Evolutionary conservation across 2,113 vertebrate genomes (phyloP).

Genomic region (Sturnira hondurensis): DNA sequence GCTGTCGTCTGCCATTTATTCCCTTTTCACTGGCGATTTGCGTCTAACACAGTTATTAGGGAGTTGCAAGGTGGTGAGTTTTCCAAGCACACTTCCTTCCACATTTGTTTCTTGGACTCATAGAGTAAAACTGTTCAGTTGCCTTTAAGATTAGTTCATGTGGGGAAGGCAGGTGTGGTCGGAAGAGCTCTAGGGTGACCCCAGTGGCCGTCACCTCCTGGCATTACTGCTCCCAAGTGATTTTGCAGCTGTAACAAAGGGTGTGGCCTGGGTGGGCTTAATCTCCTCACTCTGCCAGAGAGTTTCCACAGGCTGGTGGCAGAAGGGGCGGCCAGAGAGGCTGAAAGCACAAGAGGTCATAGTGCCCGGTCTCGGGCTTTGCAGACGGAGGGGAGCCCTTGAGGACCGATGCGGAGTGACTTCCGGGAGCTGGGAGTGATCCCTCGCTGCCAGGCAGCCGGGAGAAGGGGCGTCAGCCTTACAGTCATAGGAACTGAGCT

Average conservation of each 20-base stretch:
- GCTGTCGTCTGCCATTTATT: not conserved
- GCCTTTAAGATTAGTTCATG: not conserved
- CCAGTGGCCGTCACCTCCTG: not conserved
- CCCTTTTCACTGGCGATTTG: not conserved
- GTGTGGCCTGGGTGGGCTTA: not conserved
- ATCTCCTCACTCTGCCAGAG: not conserved
- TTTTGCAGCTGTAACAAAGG: not conserved
- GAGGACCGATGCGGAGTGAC: not conserved
- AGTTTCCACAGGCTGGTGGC: not conserved
- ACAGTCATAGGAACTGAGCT: not conserved
- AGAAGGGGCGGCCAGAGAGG: not conserved
- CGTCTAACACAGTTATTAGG: not conserved
- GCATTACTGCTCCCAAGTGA: not conserved
- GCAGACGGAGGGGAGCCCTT: not conserved
- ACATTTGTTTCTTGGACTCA: not conserved
- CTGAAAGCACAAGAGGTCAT: not conserved
- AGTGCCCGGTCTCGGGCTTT: fast-evolving
- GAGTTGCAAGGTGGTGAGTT: not conserved
- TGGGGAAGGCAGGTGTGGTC: not conserved
- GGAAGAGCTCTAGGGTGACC: not conserved
- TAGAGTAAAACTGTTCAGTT: not conserved
- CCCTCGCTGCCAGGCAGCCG: not conserved
- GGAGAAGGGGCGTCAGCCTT: not conserved
- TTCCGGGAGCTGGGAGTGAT: not conserved
- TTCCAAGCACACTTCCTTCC: not conserved